These are phyloP conservation scores for Lycaena phlaeas DNA, from an alignment of 2,888 invertebrate species.

Conservation along the genomic window DNA sequence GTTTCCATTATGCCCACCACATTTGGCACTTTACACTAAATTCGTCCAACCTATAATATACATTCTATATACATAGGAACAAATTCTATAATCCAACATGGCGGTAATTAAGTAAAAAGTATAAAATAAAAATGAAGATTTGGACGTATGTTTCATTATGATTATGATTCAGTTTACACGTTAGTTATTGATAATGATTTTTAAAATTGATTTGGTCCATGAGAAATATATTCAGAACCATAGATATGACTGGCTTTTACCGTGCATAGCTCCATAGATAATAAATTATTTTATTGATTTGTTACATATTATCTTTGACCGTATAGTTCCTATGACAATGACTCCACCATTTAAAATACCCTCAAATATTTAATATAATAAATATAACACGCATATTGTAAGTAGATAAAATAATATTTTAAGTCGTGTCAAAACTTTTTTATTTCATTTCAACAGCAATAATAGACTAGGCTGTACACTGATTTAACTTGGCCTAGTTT, in stretches of 20 bases:
- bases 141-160: conserved; percentile 5
- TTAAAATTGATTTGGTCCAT: background rate
- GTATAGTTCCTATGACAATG: background rate
- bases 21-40: conserved; percentile 60
- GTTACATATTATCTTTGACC: no score
- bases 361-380: background rate
- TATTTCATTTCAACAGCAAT: no score
- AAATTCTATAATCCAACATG: conserved; percentile 23
- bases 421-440: no score
- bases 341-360: background rate
- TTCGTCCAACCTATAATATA: conserved; percentile 30
- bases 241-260: background rate
- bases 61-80: conserved; percentile 43
- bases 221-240: background rate
- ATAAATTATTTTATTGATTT: no score
- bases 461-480: no score
- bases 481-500: no score
- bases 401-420: background rate
- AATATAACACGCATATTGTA: background rate
- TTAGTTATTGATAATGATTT: background rate
- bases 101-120: background rate
- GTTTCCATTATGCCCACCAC: conserved; percentile 21
- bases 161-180: background rate
- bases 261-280: background rate
- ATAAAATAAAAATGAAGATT: background rate